Conservation (phyloP, 2,888 invertebrate genomes). For the Diploptera punctata region DNA sequence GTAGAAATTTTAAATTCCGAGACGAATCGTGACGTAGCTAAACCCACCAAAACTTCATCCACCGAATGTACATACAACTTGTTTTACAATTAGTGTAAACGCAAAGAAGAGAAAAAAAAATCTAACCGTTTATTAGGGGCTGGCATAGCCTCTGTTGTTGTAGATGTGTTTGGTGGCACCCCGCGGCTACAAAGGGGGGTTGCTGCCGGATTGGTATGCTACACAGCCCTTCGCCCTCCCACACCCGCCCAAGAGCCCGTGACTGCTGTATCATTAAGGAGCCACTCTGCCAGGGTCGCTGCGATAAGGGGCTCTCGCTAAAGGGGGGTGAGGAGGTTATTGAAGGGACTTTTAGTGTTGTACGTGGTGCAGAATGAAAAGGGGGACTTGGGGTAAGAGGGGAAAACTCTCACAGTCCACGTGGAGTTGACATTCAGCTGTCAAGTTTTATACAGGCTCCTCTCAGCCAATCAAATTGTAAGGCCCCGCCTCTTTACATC, state of each 20-base stretch:
- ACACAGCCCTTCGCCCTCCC: background rate
- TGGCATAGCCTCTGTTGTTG: conserved; percentile 14
- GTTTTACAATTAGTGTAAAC: conserved; percentile 29
- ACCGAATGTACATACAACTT: conserved; percentile 26
- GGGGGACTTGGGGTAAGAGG: background rate
- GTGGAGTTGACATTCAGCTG: conserved; percentile 37
- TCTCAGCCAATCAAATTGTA: conserved; percentile 28
- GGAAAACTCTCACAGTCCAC: conserved; percentile 34
- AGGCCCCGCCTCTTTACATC: conserved; percentile 37
- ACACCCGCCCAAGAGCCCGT: background rate
- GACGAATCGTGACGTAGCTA: background rate
- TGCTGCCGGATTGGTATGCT: conserved; percentile 26
- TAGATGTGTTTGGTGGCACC: conserved; percentile 31
- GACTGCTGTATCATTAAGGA: conserved; percentile 33
- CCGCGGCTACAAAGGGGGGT: conserved; percentile 10
- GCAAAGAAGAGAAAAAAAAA: conserved; percentile 11
- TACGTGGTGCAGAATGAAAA: conserved; percentile 26
- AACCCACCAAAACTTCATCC: conserved; percentile 18
- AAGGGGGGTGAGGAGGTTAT: background rate
- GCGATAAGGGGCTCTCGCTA: background rate
- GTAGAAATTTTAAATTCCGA: no score
- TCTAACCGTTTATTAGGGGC: conserved; percentile 26
- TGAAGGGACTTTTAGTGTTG: conserved; percentile 27
- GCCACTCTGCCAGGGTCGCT: conserved; percentile 27
- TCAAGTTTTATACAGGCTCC: conserved; percentile 26